Evolutionary conservation across 1,140 invertebrate species (phyloP).

Genomic region (Drosophila ananassae): DNA sequence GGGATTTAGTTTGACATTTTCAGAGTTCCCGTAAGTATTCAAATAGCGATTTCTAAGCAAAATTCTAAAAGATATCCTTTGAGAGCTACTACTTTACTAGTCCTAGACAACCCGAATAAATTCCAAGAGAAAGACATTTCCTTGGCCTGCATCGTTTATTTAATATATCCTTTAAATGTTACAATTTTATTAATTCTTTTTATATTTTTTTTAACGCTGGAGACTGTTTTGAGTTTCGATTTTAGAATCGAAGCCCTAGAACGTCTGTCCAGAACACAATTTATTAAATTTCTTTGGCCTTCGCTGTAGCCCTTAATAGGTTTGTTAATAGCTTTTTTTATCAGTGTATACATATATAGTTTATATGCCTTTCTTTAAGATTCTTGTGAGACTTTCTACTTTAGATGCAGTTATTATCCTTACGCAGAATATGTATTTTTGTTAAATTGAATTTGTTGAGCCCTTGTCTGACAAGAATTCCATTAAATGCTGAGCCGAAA

Average conservation of each 20-base stretch:
- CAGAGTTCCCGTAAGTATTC: no score
- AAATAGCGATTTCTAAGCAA: no score
- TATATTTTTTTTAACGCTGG: constrained; percentile 18
- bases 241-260: neutral
- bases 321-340: neutral
- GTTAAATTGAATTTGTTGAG: constrained; percentile 17
- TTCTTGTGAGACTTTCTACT: constrained; percentile 33
- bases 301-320: neutral
- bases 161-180: constrained; percentile 29
- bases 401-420: constrained; percentile 47
- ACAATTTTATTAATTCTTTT: constrained; percentile 7
- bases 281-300: neutral
- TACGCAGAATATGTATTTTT: constrained; percentile 10
- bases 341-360: constrained; percentile 34
- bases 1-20: no score
- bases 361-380: constrained; percentile 31
- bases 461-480: constrained; percentile 29
- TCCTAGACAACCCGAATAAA: no score
- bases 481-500: constrained; percentile 29
- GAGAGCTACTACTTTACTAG: no score
- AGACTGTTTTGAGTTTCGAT: neutral
- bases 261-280: neutral
- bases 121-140: no score
- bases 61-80: no score
- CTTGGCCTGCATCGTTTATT: constrained; percentile 42